Conservation (phyloP, 2,113 vertebrate species). For the Castor canadensis region DNA sequence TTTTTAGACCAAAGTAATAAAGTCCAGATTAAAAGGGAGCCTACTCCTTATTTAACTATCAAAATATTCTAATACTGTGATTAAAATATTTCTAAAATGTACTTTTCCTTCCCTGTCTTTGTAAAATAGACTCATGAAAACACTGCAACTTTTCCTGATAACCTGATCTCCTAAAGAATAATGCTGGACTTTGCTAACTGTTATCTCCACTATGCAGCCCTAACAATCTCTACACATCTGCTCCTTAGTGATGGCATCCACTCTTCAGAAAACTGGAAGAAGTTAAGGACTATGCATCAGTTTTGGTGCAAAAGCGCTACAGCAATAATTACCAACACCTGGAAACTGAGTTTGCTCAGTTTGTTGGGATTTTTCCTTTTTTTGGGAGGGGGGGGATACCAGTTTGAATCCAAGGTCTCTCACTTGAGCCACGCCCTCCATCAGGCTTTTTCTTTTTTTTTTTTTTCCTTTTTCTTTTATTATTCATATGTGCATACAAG, state of each 20-base stretch:
- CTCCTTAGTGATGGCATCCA: background rate
- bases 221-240: background rate
- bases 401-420: too few relatives aligned
- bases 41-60: background rate
- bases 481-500: too few relatives aligned
- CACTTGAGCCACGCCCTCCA: too few relatives aligned
- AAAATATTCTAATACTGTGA: background rate
- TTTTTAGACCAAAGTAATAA: background rate
- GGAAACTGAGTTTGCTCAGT: background rate
- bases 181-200: background rate
- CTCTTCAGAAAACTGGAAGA: too few relatives aligned
- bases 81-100: background rate
- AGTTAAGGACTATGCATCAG: background rate
- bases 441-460: too few relatives aligned
- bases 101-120: background rate
- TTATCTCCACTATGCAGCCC: background rate
- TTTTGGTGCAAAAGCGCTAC: background rate
- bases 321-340: background rate
- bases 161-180: background rate
- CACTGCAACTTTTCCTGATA: background rate
- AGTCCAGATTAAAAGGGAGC: background rate
- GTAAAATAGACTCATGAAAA: background rate
- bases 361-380: too few relatives aligned
- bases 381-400: too few relatives aligned
- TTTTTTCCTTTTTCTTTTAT: too few relatives aligned